phyloP scores from a whole-genome alignment of 2,888 invertebrate species.

The Corythucha ciliata region DNA sequence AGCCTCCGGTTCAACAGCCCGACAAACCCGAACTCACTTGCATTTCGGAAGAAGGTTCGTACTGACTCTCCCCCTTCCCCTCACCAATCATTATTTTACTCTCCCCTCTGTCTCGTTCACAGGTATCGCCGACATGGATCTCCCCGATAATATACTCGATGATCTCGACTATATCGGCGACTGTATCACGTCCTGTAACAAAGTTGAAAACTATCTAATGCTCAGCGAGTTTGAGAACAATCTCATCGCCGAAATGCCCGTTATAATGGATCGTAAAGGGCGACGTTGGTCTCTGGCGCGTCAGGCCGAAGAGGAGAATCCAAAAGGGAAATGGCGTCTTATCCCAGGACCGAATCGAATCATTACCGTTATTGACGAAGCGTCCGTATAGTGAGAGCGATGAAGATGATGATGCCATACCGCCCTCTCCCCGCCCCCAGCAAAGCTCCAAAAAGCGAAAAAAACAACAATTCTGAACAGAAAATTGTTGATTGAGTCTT shows the following conservation, averaged over 20 bases:
- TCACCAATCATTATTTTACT: too few species aligned
- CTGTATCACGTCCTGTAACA: conserved; percentile 76
- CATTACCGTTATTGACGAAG: conserved; percentile 70
- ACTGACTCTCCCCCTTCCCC: too few species aligned
- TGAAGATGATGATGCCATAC: too few species aligned
- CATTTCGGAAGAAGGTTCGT: conserved; percentile 63
- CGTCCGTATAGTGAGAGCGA: conserved; percentile 46
- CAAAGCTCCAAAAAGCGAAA: too few species aligned
- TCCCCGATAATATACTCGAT: conserved; percentile 68
- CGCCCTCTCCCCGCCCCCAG: too few species aligned
- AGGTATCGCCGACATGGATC: conserved; percentile 67
- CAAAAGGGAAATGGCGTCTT: conserved; percentile 42
- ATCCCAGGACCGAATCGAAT: conserved; percentile 49
- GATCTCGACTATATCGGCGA: conserved; percentile 71
- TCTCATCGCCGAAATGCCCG: conserved; percentile 66
- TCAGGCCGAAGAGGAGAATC: conserved; percentile 39
- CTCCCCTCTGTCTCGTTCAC: background rate
- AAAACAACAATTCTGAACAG: too few species aligned
- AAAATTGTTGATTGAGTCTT: too few species aligned
- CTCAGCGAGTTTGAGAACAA: conserved; percentile 79
- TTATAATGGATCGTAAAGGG: conserved; percentile 59
- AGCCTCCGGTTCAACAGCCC: conserved; percentile 42
- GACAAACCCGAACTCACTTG: conserved; percentile 69
- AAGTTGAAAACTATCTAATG: conserved; percentile 78
- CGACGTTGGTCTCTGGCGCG: conserved; percentile 63